Base-by-base conservation (phyloP, 1,140 invertebrate genomes). In the Brachionus sp. region DNA sequence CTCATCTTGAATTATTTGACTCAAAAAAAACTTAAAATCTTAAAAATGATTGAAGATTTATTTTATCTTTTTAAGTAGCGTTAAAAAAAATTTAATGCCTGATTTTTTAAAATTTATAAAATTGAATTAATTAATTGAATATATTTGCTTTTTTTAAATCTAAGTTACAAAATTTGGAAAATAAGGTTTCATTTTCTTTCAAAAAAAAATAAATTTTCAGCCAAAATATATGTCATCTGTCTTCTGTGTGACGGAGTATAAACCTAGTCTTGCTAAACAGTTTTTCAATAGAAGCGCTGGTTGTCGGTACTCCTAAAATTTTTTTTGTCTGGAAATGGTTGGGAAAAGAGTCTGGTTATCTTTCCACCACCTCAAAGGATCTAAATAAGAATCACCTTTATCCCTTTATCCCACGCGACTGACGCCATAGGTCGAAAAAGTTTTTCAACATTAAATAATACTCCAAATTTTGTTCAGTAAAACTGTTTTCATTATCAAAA, bases 151-250 rank as follows among this genome's bases (percentile, higher is more conserved):
- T 44, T 44, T 44, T 44, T 1, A 44, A 44, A n/a, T 44, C 42
- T 44, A 44, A 44, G 42, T 44, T 44, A 5, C 13, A 44, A 1
- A 44, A 44, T 44, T 44, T 44, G 1, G 1, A 44, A 2, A 44
- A 44, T 44, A 44, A 50, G 44, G 44, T 46, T 46, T 46, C 44
- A 37, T 68, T 68, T 35, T 68, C 25, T 68, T 68, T 68, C 13
- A 68, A 35, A 68, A 68, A 68, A 68, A 68, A 68, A n/a, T n/a
- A 68, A 68, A 35, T 68, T 68, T 68, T 68, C 64, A 68, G 64
- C 64, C 9, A 68, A 68, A 37, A 2, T 35, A 35, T 68, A n/a
- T 33, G 29, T 35, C 64, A 68, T 68, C n/a, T 68, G 29, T 33
- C 33, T 7, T 37, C 29, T 68, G n/a, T 68, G 64, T 68, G 64